phyloP scores from a whole-genome alignment of 2,797 vertebrate genomes.

The Bradypus variegatus region DNA sequence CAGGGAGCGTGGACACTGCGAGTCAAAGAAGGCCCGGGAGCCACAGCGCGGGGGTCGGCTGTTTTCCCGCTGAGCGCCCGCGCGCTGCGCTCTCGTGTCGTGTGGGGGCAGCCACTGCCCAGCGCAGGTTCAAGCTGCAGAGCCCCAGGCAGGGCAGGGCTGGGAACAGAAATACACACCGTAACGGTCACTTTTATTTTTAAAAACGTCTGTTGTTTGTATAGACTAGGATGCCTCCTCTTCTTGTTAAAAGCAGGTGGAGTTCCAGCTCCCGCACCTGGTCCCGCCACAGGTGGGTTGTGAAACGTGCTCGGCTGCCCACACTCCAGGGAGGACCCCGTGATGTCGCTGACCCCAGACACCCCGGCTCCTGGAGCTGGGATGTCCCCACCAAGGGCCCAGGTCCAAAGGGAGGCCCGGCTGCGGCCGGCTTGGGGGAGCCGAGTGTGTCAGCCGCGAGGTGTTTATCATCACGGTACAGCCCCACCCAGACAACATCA shows the following conservation, averaged over 20 bases:
- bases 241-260: neutral
- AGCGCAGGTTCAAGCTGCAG: too few relatives aligned
- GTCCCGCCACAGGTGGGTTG: neutral
- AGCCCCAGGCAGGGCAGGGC: too few relatives aligned
- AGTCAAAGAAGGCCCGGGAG: rapidly evolving
- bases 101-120: too few relatives aligned
- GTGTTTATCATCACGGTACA: neutral
- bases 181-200: neutral
- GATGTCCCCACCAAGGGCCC: rapidly evolving
- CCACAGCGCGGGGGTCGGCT: rapidly evolving
- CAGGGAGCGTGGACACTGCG: rapidly evolving
- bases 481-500: too few relatives aligned
- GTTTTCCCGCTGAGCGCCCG: rapidly evolving
- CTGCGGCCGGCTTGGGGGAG: neutral
- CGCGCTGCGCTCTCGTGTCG: too few relatives aligned
- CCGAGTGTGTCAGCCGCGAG: rapidly evolving
- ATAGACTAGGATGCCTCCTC: rapidly evolving
- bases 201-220: neutral
- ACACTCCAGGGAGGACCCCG: too few relatives aligned
- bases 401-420: rapidly evolving
- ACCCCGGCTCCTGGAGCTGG: too few relatives aligned
- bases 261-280: too few relatives aligned
- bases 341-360: neutral
- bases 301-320: neutral
- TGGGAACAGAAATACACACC: too few relatives aligned